These are phyloP conservation scores for Cataglyphis altisquamis DNA, from an alignment of 2,888 invertebrate genomes.

Conservation along the genomic window DNA sequence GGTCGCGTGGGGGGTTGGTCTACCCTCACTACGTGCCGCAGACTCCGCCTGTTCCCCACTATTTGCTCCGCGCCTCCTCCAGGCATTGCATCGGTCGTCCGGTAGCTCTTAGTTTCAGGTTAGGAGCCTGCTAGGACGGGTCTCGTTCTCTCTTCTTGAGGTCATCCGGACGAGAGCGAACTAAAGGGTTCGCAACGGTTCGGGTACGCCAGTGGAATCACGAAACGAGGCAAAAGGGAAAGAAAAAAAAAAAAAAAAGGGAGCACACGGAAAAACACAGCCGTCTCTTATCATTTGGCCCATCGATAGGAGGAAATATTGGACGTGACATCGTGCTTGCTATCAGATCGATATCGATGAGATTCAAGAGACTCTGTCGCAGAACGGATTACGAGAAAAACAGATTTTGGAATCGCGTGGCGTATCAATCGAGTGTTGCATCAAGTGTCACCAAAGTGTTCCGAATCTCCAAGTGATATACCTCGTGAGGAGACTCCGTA, in stretches of 20 bases:
- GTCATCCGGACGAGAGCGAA: constrained; percentile 67
- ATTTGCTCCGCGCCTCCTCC: constrained; percentile 83
- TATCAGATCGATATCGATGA: constrained; percentile 23
- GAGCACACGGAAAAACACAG: constrained; percentile 23
- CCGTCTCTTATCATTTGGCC: constrained; percentile 2
- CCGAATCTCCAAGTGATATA: constrained; percentile 45
- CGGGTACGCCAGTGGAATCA: constrained; percentile 51
- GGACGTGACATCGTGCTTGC: constrained; percentile 18
- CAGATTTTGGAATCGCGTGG: constrained; percentile 50
- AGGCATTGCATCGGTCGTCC: constrained; percentile 85
- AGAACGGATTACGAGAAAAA: constrained; percentile 42
- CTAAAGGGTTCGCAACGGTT: constrained; percentile 55
- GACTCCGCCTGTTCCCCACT: constrained; percentile 81
- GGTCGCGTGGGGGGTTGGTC: constrained; percentile 78
- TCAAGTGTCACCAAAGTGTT: constrained; percentile 52
- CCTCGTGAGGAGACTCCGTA: constrained; percentile 48
- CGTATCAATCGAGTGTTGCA: constrained; percentile 39
- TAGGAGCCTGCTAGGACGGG: constrained; percentile 86
- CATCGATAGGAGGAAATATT: background rate
- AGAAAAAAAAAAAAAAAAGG: background rate
- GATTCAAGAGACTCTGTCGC: constrained; percentile 42
- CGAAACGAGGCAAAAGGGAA: constrained; percentile 43
- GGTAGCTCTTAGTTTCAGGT: constrained; percentile 86
- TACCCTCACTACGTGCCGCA: constrained; percentile 77
- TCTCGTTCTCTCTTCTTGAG: constrained; percentile 82